phyloP scores from a whole-genome alignment of 2,113 vertebrate species.

The Percina caprodes region DNA sequence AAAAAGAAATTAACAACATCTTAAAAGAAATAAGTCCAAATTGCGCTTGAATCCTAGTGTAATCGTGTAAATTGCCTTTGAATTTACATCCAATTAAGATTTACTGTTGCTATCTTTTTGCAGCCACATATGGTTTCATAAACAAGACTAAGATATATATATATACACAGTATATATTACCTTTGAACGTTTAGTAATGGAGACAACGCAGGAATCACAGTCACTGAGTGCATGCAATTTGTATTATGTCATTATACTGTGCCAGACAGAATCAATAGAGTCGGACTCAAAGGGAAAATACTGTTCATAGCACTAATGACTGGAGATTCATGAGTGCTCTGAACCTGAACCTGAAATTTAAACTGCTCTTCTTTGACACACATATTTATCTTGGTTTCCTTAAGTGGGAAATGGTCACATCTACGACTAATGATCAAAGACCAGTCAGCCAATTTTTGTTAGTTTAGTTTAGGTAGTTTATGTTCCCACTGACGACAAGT shows the following conservation, averaged over 20 bases:
- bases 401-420: neutral
- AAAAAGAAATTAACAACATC: slow-evolving; percentile 35
- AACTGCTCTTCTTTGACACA: neutral
- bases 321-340: neutral
- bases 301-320: neutral
- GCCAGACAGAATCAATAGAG: neutral
- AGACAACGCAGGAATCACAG: slow-evolving; percentile 35
- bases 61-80: neutral
- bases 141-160: slow-evolving; percentile 11
- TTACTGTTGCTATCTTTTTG: slow-evolving; percentile 16
- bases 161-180: too few relatives aligned
- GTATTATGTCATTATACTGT: neutral
- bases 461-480: slow-evolving; percentile 23
- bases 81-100: slow-evolving; percentile 40
- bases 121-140: slow-evolving; percentile 26
- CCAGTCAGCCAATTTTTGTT: neutral
- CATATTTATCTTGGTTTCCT: slow-evolving; percentile 5
- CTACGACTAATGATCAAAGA: slow-evolving; percentile 5
- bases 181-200: slow-evolving; percentile 46
- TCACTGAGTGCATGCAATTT: neutral
- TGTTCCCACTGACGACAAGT: slow-evolving; percentile 10
- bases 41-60: neutral
- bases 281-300: slow-evolving; percentile 25
- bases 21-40: slow-evolving; percentile 25
- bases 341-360: neutral